Evolutionary conservation across 2,113 vertebrate species (phyloP), one percentile per base, ranked within the genome.

Genomic region (Nibea coibor): DNA sequence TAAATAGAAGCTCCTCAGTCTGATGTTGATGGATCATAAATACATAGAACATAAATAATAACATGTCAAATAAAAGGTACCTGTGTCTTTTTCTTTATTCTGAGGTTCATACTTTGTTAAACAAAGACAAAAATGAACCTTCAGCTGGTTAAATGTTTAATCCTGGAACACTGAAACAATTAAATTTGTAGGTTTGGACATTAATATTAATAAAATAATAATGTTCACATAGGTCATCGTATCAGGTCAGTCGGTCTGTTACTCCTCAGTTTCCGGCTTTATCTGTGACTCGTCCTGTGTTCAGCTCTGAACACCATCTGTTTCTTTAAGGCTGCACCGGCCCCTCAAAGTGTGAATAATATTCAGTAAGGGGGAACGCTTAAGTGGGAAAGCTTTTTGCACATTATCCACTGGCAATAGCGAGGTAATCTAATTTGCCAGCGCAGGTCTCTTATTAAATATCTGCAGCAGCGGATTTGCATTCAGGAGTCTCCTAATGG

Each of bases 311-410:
- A 51, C 81, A 15, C 85, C 71, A 83, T 78, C 79, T 85, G 66
- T 22, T 64, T 80, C 89, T 93, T 89, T 86, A 88, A 94, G 90
- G 90, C 78, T 72, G 67, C 75, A 20, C 51, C 19, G 92, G 85
- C 94, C 88, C 94, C 88, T 91, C 92, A 92, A 96, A 96, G 96
- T 97, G 96, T 96, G 96, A 97, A 97, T 97, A 95, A 96, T 96
- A 96, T 95, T 95, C 95, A 87, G 95, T 70, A 93, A 95, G 95
- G 94, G 95, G 94, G 94, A 93, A 96, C 89, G 93, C 94, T 82
- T 95, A 88, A 96, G 93, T 94, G 95, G 95, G 94, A 96, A 97
- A 97, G 96, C 97, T 98, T 98, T 97, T 97, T 97, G 96, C 97
- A 97, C 96, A 96, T 97, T 97, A 97, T 97, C 97, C 96, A 64